A percentile compares a stretch with the other conserved stretches of the same genome.
phyloP scores from a whole-genome alignment of 2,113 vertebrate genomes.

The Ageneiosus marmoratus region DNA sequence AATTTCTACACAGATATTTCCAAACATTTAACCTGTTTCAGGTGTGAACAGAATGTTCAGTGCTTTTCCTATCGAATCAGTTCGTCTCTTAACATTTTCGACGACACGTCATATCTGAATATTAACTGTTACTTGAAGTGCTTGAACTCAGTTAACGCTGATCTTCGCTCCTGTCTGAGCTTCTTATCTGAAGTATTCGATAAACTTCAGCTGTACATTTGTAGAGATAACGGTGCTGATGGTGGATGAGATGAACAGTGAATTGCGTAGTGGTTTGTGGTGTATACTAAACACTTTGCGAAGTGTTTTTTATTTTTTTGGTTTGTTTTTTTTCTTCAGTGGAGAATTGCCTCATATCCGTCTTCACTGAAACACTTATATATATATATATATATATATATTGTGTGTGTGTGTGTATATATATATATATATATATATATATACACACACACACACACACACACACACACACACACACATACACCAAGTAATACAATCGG shows the following conservation, averaged over 20 bases:
- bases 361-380: conserved; percentile 16
- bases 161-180: not conserved
- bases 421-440: no score
- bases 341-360: conserved; percentile 23
- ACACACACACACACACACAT: no score
- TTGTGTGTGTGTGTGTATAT: no score
- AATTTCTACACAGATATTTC: no score
- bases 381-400: no score
- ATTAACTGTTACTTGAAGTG: conserved; percentile 49
- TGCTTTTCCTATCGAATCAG: not conserved
- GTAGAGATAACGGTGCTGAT: conserved; percentile 30
- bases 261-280: conserved; percentile 7
- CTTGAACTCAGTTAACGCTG: not conserved
- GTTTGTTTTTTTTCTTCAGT: conserved; percentile 1
- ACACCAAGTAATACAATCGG: not conserved
- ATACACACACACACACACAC: no score
- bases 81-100: not conserved
- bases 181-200: conserved; percentile 15
- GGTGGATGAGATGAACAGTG: conserved; percentile 11
- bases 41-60: no score
- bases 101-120: conserved; percentile 14
- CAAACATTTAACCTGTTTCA: no score
- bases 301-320: conserved; percentile 12
- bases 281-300: conserved; percentile 38
- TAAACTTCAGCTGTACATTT: not conserved